Percentiles rank a stretch among this genome's conserved stretches.
phyloP scores from a whole-genome alignment of 2,888 invertebrate species.

The Ormyrus thymus region DNA sequence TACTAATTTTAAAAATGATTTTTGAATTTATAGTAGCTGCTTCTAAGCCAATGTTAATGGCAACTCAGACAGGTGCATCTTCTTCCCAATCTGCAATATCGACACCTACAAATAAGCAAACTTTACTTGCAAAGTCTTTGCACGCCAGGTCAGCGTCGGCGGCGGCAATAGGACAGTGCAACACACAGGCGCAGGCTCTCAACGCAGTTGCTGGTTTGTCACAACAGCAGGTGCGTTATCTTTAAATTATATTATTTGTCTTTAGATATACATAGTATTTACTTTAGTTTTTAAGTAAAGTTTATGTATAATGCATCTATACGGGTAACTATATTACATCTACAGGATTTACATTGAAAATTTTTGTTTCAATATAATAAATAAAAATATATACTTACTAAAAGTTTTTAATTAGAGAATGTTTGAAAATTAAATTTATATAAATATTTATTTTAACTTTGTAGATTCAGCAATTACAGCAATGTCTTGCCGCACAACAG shows the following conservation, averaged over 20 bases:
- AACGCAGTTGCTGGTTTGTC: conserved; percentile 69
- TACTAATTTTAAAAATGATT: conserved; percentile 16
- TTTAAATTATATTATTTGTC: conserved; percentile 11
- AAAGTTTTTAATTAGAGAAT: no score
- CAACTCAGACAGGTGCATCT: conserved; percentile 68
- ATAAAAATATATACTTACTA: no score
- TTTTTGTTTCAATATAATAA: no score
- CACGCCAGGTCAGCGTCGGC: conserved; percentile 66
- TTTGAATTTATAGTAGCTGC: conserved; percentile 61
- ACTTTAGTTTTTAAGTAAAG: no score
- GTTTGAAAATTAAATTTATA: background rate
- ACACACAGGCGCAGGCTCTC: conserved; percentile 70
- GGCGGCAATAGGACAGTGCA: conserved; percentile 68
- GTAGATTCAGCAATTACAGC: conserved; percentile 72
- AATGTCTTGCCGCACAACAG: conserved; percentile 72
- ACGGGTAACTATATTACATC: no score
- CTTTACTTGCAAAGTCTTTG: conserved; percentile 72
- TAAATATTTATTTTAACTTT: conserved; percentile 29
- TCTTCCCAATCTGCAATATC: conserved; percentile 69
- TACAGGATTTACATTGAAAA: no score
- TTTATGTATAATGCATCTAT: no score
- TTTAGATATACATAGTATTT: no score
- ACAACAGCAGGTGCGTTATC: conserved; percentile 69
- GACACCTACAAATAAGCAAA: conserved; percentile 70
- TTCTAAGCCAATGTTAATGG: conserved; percentile 73